Evolutionary conservation across 2,797 vertebrate genomes (phyloP).

Genomic region (Gambelia wislizenii): DNA sequence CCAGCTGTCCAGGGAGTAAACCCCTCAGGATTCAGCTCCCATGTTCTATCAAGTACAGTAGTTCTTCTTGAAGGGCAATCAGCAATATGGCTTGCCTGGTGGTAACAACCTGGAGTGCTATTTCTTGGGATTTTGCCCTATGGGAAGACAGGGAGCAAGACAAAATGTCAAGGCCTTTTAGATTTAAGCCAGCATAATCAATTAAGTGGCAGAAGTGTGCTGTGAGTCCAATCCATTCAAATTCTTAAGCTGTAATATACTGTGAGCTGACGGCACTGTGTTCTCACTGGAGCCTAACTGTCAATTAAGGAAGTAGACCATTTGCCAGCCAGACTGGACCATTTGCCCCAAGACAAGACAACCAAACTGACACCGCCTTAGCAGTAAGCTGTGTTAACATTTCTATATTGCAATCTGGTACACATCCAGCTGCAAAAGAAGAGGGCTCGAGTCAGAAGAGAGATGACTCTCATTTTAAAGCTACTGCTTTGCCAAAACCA

Average conservation of each 20-base stretch:
- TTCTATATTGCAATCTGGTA: neutral
- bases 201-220: slow-evolving; percentile 22
- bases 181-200: slow-evolving; percentile 11
- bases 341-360: slow-evolving; percentile 2
- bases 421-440: neutral
- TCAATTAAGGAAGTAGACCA: slow-evolving; percentile 28
- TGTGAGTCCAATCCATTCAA: slow-evolving; percentile 6
- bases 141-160: slow-evolving; percentile 5
- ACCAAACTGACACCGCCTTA: neutral
- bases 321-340: slow-evolving; percentile 1
- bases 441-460: neutral
- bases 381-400: neutral
- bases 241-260: neutral
- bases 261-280: neutral
- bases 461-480: neutral
- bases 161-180: slow-evolving; percentile 18
- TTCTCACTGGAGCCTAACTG: slow-evolving; percentile 6
- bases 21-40: neutral
- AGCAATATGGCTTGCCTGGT: neutral
- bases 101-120: neutral
- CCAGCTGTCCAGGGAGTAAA: neutral
- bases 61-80: neutral
- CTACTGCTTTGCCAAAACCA: neutral
- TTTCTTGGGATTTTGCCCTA: neutral
- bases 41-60: neutral